Percentiles rank a stretch among this genome's conserved stretches.
Conservation (phyloP, 2,113 vertebrate species). For the Saimiri boliviensis region DNA sequence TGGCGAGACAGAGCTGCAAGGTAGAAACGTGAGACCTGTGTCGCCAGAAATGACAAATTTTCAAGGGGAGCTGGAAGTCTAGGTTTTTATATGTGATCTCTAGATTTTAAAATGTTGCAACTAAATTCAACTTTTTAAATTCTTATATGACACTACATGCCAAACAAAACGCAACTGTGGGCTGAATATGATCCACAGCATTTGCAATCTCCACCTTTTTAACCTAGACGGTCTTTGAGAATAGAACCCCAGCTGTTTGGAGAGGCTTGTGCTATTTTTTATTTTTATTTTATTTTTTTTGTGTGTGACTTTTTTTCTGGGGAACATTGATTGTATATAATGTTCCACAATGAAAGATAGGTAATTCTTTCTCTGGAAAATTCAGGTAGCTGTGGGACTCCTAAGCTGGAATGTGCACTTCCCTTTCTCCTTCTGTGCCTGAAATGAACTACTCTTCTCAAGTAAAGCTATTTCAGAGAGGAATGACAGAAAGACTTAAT, state of each 20-base stretch:
- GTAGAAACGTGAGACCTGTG: neutral
- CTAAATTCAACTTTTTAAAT: slow-evolving; percentile 18
- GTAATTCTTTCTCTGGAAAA: slow-evolving; percentile 27
- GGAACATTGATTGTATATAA: slow-evolving; percentile 3
- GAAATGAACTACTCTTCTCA: neutral
- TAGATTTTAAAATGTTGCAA: slow-evolving; percentile 20
- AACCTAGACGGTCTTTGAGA: neutral
- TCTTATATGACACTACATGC: neutral
- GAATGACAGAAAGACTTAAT: neutral
- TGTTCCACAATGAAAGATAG: slow-evolving; percentile 1
- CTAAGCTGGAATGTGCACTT: neutral
- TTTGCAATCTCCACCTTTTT: neutral
- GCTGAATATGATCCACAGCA: slow-evolving; percentile 32
- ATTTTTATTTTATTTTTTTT: neutral
- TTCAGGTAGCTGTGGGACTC: neutral
- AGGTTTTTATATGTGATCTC: neutral
- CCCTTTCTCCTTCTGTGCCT: accelerated
- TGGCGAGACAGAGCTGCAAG: neutral
- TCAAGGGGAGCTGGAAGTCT: slow-evolving; percentile 1
- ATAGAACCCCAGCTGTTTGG: neutral
- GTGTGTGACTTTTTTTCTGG: slow-evolving; percentile 13
- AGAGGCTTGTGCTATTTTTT: neutral
- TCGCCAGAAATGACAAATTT: neutral
- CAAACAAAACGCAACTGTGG: slow-evolving; percentile 47
- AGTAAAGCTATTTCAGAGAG: neutral